A percentile compares a stretch with the other conserved stretches of the same genome.
Evolutionary conservation across 2,797 vertebrate species (phyloP).

Genomic region (Hippocampus kuda): DNA sequence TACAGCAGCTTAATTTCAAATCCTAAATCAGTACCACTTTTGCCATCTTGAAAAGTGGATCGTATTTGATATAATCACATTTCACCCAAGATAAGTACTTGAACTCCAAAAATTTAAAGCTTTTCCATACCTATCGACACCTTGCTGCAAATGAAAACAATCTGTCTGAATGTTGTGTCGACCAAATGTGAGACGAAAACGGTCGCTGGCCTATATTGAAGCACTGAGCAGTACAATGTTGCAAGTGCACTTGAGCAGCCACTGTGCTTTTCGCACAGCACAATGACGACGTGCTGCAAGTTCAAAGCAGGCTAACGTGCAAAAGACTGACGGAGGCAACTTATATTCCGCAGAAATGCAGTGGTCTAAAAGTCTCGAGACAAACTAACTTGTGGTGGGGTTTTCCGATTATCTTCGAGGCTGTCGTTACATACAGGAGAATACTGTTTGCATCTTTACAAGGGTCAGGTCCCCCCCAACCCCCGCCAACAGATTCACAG

Average conservation of each 20-base stretch:
- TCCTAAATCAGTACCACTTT: neutral
- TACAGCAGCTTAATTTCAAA: neutral
- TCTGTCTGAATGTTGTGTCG: neutral
- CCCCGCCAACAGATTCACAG: constrained; percentile 36
- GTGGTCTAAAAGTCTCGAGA: constrained; percentile 53
- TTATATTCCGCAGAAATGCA: constrained; percentile 42
- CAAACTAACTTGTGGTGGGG: constrained; percentile 41
- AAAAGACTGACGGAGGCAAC: constrained; percentile 30
- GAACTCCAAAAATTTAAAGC: constrained; percentile 21
- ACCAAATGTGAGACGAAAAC: neutral
- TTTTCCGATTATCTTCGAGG: constrained; percentile 31
- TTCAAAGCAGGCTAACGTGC: constrained; percentile 54
- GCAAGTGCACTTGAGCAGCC: constrained; percentile 52
- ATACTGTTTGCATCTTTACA: constrained; percentile 23
- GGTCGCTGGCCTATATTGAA: neutral
- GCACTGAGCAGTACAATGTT: constrained; percentile 21
- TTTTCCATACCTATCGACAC: constrained; percentile 5
- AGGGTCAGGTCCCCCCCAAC: neutral
- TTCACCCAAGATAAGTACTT: neutral
- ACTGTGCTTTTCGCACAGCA: constrained; percentile 34
- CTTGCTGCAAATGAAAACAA: constrained; percentile 8
- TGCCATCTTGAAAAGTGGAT: neutral
- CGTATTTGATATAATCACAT: neutral
- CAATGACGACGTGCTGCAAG: constrained; percentile 20
- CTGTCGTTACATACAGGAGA: constrained; percentile 27